Evolutionary conservation across 2,797 vertebrate genomes (phyloP).

Genomic region (Pitangus sulphuratus): DNA sequence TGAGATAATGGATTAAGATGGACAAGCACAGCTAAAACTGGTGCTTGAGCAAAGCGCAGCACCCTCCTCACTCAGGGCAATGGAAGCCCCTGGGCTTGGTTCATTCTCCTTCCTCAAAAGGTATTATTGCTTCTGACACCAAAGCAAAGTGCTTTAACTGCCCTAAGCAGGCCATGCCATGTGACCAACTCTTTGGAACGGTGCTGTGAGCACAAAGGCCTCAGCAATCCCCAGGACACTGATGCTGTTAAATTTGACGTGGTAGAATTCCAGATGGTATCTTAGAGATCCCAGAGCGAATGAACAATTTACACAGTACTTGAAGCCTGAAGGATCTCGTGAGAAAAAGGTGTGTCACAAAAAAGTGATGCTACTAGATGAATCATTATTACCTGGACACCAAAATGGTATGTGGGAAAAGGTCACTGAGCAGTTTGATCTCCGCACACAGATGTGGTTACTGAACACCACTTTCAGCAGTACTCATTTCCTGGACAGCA

Average conservation of each 20-base stretch:
- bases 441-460: not conserved
- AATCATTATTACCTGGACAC: not conserved
- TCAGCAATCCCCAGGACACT: not conserved
- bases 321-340: not conserved
- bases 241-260: fast-evolving
- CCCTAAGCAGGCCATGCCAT: not conserved
- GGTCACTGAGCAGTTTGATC: not conserved
- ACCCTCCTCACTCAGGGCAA: not conserved
- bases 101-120: not conserved
- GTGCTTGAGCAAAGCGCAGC: not conserved
- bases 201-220: not conserved
- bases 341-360: not conserved
- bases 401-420: not conserved
- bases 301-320: fast-evolving
- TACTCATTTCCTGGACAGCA: not conserved
- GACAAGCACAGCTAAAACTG: not conserved
- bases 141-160: not conserved
- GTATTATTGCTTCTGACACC: not conserved
- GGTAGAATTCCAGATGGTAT: not conserved
- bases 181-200: not conserved
- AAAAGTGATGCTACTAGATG: fast-evolving
- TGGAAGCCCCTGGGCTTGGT: not conserved
- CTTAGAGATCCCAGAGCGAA: not conserved
- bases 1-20: not conserved
- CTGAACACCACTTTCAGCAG: not conserved